phyloP scores from a whole-genome alignment of 2,888 invertebrate species.

The Synergus laeviventris region DNA sequence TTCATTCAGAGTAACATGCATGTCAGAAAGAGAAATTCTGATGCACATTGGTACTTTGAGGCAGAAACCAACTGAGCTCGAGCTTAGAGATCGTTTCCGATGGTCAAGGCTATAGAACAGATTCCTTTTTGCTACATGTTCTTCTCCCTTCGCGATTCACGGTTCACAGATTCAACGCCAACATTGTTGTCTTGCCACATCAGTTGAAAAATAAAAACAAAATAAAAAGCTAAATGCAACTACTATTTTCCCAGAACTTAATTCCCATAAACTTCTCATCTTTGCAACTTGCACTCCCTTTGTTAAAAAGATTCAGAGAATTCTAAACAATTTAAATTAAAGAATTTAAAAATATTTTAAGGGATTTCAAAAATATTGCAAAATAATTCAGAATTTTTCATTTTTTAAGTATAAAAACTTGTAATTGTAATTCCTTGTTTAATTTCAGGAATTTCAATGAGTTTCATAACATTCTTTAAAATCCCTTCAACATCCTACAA shows the following conservation, averaged over 20 bases:
- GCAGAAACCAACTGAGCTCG: constrained; percentile 19
- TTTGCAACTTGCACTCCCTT: too few relatives aligned
- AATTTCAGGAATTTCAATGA: too few relatives aligned
- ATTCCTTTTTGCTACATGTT: constrained; percentile 22
- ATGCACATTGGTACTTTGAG: constrained; percentile 21
- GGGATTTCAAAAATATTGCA: too few relatives aligned
- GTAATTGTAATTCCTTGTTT: too few relatives aligned
- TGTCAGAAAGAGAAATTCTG: constrained; percentile 35
- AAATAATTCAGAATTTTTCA: too few relatives aligned
- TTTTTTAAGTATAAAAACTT: too few relatives aligned
- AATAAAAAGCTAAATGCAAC: neutral
- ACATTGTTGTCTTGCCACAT: constrained; percentile 29
- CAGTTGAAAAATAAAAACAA: constrained; percentile 11
- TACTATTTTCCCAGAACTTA: neutral
- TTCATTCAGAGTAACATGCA: constrained; percentile 14
- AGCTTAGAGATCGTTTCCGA: constrained; percentile 26
- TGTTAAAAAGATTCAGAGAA: too few relatives aligned
- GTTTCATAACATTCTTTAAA: too few relatives aligned
- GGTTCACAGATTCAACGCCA: constrained; percentile 31
- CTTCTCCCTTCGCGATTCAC: constrained; percentile 18
- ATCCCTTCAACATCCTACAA: too few relatives aligned
- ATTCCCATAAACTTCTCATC: too few relatives aligned
- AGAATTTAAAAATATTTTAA: too few relatives aligned
- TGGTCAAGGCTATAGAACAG: constrained; percentile 25
- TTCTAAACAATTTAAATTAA: too few relatives aligned